These are phyloP conservation scores for Mareca penelope DNA, from an alignment of 2,797 vertebrate genomes.

Conservation along the genomic window DNA sequence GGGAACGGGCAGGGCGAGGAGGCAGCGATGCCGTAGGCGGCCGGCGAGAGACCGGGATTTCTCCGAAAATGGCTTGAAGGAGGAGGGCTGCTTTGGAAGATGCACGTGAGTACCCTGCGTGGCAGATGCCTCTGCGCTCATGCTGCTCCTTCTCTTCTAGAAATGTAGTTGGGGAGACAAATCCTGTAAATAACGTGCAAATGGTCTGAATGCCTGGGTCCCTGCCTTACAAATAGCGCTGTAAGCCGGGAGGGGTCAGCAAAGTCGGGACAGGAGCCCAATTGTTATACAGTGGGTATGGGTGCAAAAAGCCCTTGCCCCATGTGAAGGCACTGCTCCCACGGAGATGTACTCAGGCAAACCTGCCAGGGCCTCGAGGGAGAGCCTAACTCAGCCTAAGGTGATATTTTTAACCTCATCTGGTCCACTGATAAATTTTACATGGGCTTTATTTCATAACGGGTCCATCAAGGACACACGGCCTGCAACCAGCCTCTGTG, in stretches of 20 bases:
- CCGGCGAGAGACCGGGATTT: neutral
- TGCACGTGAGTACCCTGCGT: constrained; percentile 80
- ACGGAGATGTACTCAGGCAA: neutral
- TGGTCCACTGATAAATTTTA: neutral
- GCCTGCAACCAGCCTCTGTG: neutral
- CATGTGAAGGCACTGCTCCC: neutral
- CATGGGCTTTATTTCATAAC: fast-evolving
- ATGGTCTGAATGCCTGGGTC: neutral
- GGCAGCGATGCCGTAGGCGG: constrained; percentile 66
- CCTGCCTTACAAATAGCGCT: neutral
- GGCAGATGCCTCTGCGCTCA: neutral
- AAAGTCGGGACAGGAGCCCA: neutral
- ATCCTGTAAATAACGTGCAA: neutral
- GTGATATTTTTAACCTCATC: neutral
- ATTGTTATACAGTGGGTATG: neutral
- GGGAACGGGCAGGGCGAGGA: constrained; percentile 74
- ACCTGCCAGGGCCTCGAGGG: neutral
- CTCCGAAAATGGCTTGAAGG: constrained; percentile 82
- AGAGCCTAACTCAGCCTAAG: neutral
- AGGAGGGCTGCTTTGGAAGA: constrained; percentile 69
- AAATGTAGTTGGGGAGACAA: neutral
- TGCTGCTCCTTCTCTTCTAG: neutral
- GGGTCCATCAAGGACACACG: fast-evolving
- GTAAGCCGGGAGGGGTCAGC: neutral
- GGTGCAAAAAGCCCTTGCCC: neutral